Percentiles rank a stretch among this genome's conserved stretches.
Evolutionary conservation across 2,888 invertebrate species (phyloP).

Genomic region (Drosophila paracracens): DNA sequence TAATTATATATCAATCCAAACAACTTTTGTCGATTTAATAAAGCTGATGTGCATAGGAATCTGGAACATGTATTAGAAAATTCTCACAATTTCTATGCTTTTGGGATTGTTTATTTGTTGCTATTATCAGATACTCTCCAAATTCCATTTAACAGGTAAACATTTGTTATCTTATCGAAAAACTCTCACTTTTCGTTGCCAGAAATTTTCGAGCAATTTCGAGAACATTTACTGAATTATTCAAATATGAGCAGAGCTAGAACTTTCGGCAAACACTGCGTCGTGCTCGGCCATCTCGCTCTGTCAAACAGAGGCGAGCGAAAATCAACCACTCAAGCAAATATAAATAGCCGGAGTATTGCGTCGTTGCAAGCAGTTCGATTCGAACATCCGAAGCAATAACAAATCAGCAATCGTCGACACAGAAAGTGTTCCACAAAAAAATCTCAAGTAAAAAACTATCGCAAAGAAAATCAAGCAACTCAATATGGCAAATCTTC

Average conservation of each 20-base stretch:
- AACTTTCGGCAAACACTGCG: constrained; percentile 45
- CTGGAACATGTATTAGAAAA: constrained; percentile 11
- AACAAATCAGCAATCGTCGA: constrained; percentile 6
- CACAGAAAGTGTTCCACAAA: constrained; percentile 1
- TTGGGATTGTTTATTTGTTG: constrained; percentile 1
- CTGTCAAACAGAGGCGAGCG: constrained; percentile 12
- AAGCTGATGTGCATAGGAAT: background rate
- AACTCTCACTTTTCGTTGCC: constrained; percentile 61
- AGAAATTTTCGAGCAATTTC: constrained; percentile 48
- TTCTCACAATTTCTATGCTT: constrained; percentile 2
- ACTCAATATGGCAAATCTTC: constrained; percentile 66
- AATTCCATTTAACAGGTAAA: background rate
- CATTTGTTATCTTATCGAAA: constrained; percentile 14
- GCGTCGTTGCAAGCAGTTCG: constrained; percentile 58
- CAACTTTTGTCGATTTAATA: background rate
- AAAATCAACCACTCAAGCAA: constrained; percentile 39
- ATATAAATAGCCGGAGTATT: constrained; percentile 62
- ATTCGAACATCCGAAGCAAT: constrained; percentile 47
- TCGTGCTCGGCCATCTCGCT: constrained; percentile 12
- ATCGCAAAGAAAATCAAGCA: background rate
- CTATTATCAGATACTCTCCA: background rate
- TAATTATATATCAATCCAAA: background rate
- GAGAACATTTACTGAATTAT: constrained; percentile 42
- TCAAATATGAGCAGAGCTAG: constrained; percentile 18
- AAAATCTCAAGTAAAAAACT: background rate